Percentiles rank a stretch among this genome's conserved stretches.
Conservation (phyloP, 2,113 vertebrate genomes). For the Lethenteron camtschaticum region DNA sequence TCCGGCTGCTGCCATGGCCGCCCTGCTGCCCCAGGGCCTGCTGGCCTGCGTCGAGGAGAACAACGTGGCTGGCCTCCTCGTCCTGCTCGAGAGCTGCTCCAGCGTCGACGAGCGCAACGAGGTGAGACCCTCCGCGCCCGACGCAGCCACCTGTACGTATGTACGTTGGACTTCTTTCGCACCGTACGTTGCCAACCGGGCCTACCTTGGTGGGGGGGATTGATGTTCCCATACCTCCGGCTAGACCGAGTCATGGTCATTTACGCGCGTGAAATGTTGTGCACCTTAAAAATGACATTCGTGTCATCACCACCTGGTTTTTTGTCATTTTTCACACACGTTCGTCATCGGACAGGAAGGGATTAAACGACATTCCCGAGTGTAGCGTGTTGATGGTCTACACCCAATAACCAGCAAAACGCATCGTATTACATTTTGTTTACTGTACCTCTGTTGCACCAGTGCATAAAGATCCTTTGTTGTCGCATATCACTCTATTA, state of each 20-base stretch:
- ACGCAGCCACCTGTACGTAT: background rate
- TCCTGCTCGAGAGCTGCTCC: constrained; percentile 68
- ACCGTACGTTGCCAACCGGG: background rate
- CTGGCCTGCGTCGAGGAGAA: constrained; percentile 76
- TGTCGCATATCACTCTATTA: no score
- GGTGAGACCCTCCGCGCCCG: constrained; percentile 22
- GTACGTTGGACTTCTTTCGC: background rate
- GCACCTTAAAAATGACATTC: accelerated
- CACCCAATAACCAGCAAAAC: no score
- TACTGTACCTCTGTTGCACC: no score
- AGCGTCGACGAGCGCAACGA: constrained; percentile 89
- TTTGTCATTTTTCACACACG: no score
- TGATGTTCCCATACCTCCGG: background rate
- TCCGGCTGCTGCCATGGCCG: constrained; percentile 29
- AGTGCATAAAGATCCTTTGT: no score
- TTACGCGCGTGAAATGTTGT: background rate
- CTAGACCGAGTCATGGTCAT: background rate
- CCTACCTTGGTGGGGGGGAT: no score
- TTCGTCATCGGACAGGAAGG: no score
- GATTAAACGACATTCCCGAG: no score
- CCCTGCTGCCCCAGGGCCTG: constrained; percentile 53
- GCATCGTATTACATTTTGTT: no score
- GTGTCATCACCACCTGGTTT: no score
- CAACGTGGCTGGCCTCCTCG: constrained; percentile 59
- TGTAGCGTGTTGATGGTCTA: no score